Evolutionary conservation across 2,888 invertebrate species (phyloP), one percentile per base, ranked within the genome.

Genomic region (Orchesellides sinensis): DNA sequence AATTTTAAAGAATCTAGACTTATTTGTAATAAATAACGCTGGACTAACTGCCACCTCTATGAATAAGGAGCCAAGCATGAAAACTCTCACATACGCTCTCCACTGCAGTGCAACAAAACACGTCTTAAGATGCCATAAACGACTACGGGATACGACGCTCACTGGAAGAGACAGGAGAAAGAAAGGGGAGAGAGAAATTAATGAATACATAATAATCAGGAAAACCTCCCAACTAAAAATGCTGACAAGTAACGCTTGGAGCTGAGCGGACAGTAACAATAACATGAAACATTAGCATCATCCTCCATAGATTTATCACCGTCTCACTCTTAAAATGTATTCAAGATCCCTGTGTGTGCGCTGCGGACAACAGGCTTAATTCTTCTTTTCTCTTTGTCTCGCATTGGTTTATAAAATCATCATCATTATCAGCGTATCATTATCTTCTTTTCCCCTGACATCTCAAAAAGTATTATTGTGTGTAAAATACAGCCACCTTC

Each of bases 401-500:
- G 25, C 59, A 6, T 29, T 59, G 29, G 70, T 59, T 35, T 54
- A 69, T 63, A 25, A 72, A 80, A 80, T 72, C 70, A 72, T 72
- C 79, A 80, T 80, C 72, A 72, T 72, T 61, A 72, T 65, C 79
- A n/a, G n/a, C n/a, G 56, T 80, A 80, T 80, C 79, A 80, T 80
- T 80, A 80, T 72, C 70, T 80, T 72, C 65, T 63, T 72, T 65
- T 35, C 49, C n/a, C n/a, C 78, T 70, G 78, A 63, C 78, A 56
- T 69, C 70, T 69, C 19, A 56, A 79, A 59, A 79, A 79, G 70
- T 70, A 70, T 52, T 70, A 79, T 80, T 54, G 54, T 80, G 79
- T 80, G 79, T 80, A 80, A 80, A 72, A 65, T n/a, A n/a, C n/a
- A 72, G 72, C 70, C 79, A 80, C 79, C 63, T 80, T 72, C 49